Evolutionary conservation across 2,797 vertebrate species (phyloP), one percentile per base, ranked within the genome.

Genomic region (Chromis chromis): DNA sequence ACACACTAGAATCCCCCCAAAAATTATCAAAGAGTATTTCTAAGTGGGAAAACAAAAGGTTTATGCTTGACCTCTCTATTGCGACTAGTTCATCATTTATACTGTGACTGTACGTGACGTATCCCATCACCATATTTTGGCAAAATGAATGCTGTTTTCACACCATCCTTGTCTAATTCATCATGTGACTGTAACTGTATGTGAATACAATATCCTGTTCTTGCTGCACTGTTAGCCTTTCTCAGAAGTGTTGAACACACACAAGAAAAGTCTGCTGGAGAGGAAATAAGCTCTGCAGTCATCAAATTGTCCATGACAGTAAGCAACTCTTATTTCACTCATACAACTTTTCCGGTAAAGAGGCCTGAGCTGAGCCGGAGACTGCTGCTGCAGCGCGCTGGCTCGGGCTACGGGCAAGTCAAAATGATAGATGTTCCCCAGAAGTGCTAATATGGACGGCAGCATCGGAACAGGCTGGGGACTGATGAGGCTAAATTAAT

Each of bases 401-500:
- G 88, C 86, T 85, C 11, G 0, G 63, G 83, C 79, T 88, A 60
- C 19, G 0, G 78, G 76, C 67, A 58, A 89, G 86, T 88, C 89
- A 88, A 65, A 82, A 91, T 93, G 93, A 94, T 92, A 86, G 91
- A 94, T 93, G 89, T 82, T 91, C 88, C 80, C 79, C 84, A 92
- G 86, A 89, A 92, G 88, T 79, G 87, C 86, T 91, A 90, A 90
- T 88, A 88, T 82, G 89, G 86, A 92, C 69, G 56, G 84, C 83
- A 81, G 83, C 76, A 74, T 88, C 70, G 52, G 85, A 90, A 79
- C 83, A 88, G 86, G 84, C 83, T 69, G 78, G 81, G 87, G 89
- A 91, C 83, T 88, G 90, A 93, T 88, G 87, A 88, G 78, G 77
- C 86, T 87, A 91, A 93, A 93, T 92, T 91, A 91, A 94, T 94